Conservation (phyloP, 2,888 invertebrate species). For the Drosophila cognata region DNA sequence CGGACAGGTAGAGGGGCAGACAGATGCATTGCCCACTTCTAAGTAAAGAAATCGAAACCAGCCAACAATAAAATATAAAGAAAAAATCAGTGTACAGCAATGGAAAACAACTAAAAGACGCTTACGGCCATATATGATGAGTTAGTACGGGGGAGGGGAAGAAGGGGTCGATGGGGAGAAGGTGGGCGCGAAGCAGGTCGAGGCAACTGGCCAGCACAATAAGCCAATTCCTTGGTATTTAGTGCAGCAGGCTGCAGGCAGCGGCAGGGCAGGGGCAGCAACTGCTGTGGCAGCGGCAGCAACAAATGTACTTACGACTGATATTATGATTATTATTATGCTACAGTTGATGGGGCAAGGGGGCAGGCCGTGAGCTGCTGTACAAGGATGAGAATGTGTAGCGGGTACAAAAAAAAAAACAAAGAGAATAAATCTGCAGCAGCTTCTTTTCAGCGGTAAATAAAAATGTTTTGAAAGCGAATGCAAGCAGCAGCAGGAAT, state of each 20-base stretch:
- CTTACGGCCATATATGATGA: slow-evolving; percentile 46
- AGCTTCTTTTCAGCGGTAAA: slow-evolving; percentile 78
- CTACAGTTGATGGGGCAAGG: background rate
- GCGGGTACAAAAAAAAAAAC: slow-evolving; percentile 42
- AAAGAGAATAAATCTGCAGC: slow-evolving; percentile 79
- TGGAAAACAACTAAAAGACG: slow-evolving; percentile 45
- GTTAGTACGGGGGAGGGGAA: background rate
- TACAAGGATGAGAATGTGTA: slow-evolving; percentile 19
- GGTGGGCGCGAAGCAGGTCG: slow-evolving; percentile 18
- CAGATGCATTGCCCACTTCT: slow-evolving; percentile 70
- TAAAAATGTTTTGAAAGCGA: slow-evolving; percentile 79
- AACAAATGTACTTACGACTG: slow-evolving; percentile 79
- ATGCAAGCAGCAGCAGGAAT: slow-evolving; percentile 34
- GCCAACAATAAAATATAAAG: slow-evolving; percentile 66
- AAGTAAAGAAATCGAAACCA: slow-evolving; percentile 79
- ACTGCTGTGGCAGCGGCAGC: slow-evolving; percentile 36
- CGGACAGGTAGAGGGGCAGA: background rate
- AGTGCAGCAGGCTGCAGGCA: slow-evolving; percentile 60
- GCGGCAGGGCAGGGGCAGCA: slow-evolving; percentile 45
- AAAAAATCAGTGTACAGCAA: slow-evolving; percentile 63
- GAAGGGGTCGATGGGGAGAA: background rate
- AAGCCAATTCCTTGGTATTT: slow-evolving; percentile 77
- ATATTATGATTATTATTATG: slow-evolving; percentile 76
- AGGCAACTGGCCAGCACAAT: slow-evolving; percentile 54
- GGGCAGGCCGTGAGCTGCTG: background rate